Base-by-base conservation (phyloP, 2,888 invertebrate genomes). In the Drosophila longiperda region DNA sequence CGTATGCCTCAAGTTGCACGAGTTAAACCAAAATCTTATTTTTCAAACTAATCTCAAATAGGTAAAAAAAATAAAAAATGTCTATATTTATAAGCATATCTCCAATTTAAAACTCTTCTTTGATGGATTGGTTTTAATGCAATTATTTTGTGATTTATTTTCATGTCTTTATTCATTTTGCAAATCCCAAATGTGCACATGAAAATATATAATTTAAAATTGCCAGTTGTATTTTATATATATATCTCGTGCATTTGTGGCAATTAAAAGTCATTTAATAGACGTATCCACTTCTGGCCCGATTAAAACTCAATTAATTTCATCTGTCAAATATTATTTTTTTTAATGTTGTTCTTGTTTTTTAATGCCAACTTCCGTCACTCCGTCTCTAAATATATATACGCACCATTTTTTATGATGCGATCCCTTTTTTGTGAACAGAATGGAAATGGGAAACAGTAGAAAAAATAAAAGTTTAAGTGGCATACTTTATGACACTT, bases 221-320 rank as follows among this genome's bases (percentile, higher is more conserved):
- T 23, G 3, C 8, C 45, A 45, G 23, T 23, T 8, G 23, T 45
- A 23, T 15, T 45, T 45, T 3, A 45, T 45, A 7, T 7, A 15
- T 7, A 15, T 15, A 7, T 12, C 15, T 20, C 23, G 4, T 15
- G 23, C 45, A 45, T 45, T 45, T 23, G 45, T 2, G 23, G 45
- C 45, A 65, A 66, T 66, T 54, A 55, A 66, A 66, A 53, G n/a
- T 38, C 42, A 50, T 60, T 60, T 50, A 49, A 60, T 59, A 66
- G 66, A 38, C 48, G 32, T 54, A 66, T 54, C 45, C 52, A 45
- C 49, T 65, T 53, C 66, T 45, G 53, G 48, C 32, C 48, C 67
- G 75, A 67, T 76, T 76, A 79, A 76, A 74, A 68, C 32, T 26
- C 57, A 40, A 76, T 76, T 66, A 78, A 75, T 66, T 60, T 66